Percentiles rank a stretch among this genome's conserved stretches.
Evolutionary conservation across 2,797 vertebrate genomes (phyloP).

Genomic region (Caiman crocodilus): DNA sequence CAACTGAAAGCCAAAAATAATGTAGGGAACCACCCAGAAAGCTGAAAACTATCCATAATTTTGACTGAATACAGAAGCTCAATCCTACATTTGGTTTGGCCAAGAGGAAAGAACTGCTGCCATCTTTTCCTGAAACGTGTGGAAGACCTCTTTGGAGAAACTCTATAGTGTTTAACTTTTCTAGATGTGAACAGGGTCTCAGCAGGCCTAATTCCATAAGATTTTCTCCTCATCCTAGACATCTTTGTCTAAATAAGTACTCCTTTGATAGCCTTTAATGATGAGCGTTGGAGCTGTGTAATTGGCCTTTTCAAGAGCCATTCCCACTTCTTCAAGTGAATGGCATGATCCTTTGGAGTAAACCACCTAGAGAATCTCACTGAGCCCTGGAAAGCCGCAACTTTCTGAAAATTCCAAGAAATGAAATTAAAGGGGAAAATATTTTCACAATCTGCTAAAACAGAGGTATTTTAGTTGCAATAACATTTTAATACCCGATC

Average conservation of each 20-base stretch:
- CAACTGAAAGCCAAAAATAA: neutral
- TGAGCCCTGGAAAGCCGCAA: neutral
- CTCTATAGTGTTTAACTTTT: neutral
- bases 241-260: neutral
- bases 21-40: neutral
- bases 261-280: neutral
- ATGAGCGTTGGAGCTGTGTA: neutral
- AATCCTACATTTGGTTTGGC: neutral
- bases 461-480: neutral
- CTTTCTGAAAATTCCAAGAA: neutral
- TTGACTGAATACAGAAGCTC: neutral
- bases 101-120: neutral
- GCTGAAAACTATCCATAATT: neutral
- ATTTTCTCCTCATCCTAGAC: neutral
- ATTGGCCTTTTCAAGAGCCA: neutral
- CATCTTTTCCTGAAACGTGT: neutral
- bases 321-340: neutral
- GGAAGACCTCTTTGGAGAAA: neutral
- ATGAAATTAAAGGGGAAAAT: accelerated
- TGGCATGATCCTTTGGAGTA: neutral
- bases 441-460: neutral
- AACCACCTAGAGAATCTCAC: neutral
- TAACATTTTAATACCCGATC: neutral
- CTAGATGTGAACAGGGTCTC: accelerated
- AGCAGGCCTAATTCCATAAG: neutral